phyloP scores from a whole-genome alignment of 2,888 invertebrate genomes.

The Agrotis puta region DNA sequence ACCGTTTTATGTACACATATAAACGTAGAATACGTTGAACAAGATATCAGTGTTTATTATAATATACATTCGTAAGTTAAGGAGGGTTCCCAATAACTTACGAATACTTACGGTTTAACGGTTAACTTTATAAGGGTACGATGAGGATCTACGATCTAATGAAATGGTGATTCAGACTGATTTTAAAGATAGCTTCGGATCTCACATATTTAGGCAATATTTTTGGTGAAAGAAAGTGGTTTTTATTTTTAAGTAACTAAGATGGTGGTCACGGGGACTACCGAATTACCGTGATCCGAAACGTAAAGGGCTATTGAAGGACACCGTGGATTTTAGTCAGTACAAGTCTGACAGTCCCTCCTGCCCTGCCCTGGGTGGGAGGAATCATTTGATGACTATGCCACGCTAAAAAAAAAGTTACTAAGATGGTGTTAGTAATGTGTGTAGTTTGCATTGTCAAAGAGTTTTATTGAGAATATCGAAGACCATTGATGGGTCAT shows the following conservation, averaged over 20 bases:
- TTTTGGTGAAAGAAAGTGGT: neutral
- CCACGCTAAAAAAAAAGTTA: too few species aligned
- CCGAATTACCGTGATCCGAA: too few species aligned
- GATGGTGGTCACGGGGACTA: too few species aligned
- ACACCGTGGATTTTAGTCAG: too few species aligned
- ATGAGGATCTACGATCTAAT: slow-evolving; percentile 17
- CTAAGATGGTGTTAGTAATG: neutral
- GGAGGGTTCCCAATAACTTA: slow-evolving; percentile 40
- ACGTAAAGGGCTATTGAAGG: too few species aligned
- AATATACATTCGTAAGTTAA: slow-evolving; percentile 6
- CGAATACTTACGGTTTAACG: neutral
- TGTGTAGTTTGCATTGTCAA: neutral
- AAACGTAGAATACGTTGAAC: neutral
- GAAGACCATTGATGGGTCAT: slow-evolving; percentile 2
- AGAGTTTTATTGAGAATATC: slow-evolving; percentile 11
- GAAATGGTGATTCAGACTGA: slow-evolving; percentile 10
- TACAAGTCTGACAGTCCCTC: too few species aligned
- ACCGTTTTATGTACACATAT: neutral
- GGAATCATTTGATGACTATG: too few species aligned
- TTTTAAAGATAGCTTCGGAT: neutral
- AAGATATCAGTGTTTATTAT: slow-evolving; percentile 5
- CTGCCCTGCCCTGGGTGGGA: too few species aligned
- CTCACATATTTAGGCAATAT: neutral
- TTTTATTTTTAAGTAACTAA: neutral
- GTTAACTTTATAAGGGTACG: slow-evolving; percentile 28